phyloP scores from a whole-genome alignment of 2,113 vertebrate genomes.

The Oxygymnocypris stewartii region DNA sequence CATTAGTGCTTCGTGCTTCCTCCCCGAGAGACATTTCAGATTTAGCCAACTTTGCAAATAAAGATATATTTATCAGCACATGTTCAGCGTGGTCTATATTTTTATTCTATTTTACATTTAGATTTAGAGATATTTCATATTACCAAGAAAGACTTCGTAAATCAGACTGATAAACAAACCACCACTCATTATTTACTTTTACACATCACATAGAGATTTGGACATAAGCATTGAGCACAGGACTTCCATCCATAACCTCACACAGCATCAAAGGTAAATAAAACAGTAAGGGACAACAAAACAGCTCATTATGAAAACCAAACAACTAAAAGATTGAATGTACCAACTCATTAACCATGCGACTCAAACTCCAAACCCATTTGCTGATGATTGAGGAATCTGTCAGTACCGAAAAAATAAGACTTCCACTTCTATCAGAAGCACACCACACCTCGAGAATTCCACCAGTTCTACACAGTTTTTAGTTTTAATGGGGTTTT shows the following conservation, averaged over 20 bases:
- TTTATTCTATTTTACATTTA: not conserved
- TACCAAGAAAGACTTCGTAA: not conserved
- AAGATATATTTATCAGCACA: not conserved
- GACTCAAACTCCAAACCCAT: not conserved
- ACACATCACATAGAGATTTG: not conserved
- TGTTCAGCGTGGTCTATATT: not conserved
- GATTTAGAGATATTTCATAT: not conserved
- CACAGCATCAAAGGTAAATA: not conserved
- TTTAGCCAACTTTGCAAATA: constrained; percentile 4
- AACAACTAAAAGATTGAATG: not conserved
- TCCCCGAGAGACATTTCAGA: not conserved
- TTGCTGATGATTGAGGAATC: not conserved
- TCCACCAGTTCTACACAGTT: not conserved
- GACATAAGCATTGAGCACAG: not conserved
- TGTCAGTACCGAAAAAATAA: not conserved
- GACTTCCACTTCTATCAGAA: not conserved
- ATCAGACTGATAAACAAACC: not conserved
- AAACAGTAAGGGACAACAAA: not conserved
- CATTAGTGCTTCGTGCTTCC: not conserved
- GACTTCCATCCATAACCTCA: not conserved
- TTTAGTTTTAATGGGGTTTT: constrained; percentile 6
- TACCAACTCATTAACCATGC: not conserved
- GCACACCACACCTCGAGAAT: not conserved
- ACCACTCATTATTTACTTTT: not conserved
- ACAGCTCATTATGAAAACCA: not conserved